Evolutionary conservation across 2,797 vertebrate genomes (phyloP), one percentile per base, ranked within the genome.

Genomic region (Microhierax caerulescens): DNA sequence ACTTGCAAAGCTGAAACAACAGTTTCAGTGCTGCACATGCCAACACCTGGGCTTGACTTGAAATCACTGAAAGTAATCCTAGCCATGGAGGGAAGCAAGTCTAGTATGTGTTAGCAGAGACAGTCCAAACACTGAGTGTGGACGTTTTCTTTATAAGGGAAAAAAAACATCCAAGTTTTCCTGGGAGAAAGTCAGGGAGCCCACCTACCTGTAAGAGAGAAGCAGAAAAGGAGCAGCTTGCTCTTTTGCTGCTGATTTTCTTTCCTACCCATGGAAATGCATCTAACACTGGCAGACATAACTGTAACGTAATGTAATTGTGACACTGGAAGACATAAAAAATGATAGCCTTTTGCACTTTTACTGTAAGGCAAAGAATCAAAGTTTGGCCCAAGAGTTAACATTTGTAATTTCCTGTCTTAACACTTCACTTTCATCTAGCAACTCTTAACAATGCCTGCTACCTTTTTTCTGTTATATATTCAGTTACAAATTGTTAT

Each of bases 351-450:
- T 41, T 91, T 85, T 95, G 79, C 28, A 56, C 5, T 93, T 93
- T 76, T 87, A 88, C 87, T 91, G 68, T 22, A 81, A 93, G 67
- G 51, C 36, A 85, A 91, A 85, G 39, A 79, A 74, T 60, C 67
- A 82, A 67, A 79, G 39, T 72, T 94, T 77, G n/a, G 81, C 77
- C 28, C 59, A 72, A 78, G 34, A 78, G 20, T 51, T n/a, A 60
- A 41, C 7, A 47, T 91, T 96, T 95, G 84, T 92, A 27, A 92
- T 93, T 91, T 91, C 67, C 74, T 79, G n/a, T 69, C 70, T 85
- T 92, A 97, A 90, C 37, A 34, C 9, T 73, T 92, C 43, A 56
- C 56, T 82, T 89, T 95, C 74, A 60, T 77, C 74, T 50, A 89
- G 16, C 63, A 92, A 70, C 64, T 56, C 86, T 85, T 95, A 68